Percentiles rank a stretch among this genome's conserved stretches.
These are phyloP conservation scores for Aphaenogaster ashmeadi DNA, from an alignment of 1,140 invertebrate species.

Conservation along the genomic window DNA sequence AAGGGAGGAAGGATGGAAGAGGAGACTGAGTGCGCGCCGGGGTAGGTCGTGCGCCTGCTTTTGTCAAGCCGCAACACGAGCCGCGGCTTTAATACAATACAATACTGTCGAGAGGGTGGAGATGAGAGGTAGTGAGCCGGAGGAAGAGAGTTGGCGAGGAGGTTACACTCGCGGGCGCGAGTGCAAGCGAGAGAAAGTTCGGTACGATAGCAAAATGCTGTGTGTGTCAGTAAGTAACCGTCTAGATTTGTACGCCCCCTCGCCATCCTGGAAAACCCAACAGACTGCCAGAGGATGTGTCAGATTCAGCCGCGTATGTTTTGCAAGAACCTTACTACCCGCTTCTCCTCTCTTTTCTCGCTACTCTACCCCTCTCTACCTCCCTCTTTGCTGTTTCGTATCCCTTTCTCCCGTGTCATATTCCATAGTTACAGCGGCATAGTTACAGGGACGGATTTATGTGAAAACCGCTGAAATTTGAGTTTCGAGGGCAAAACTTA, in stretches of 20 bases:
- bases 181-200: slow-evolving; percentile 69
- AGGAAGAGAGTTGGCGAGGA: slow-evolving; percentile 37
- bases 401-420: slow-evolving; percentile 61
- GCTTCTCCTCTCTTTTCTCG: slow-evolving; percentile 68
- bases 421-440: slow-evolving; percentile 25
- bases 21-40: slow-evolving; percentile 17
- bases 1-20: neutral
- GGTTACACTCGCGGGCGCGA: slow-evolving; percentile 23
- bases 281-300: slow-evolving; percentile 76
- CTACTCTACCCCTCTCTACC: slow-evolving; percentile 29
- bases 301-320: slow-evolving; percentile 77
- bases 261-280: slow-evolving; percentile 73
- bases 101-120: slow-evolving; percentile 58
- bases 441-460: slow-evolving; percentile 48
- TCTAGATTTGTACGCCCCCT: slow-evolving; percentile 79
- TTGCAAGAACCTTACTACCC: slow-evolving; percentile 72
- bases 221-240: slow-evolving; percentile 81
- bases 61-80: slow-evolving; percentile 76
- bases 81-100: slow-evolving; percentile 77
- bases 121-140: slow-evolving; percentile 54
- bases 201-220: slow-evolving; percentile 74
- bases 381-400: slow-evolving; percentile 47
- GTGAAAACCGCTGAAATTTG: slow-evolving; percentile 14
- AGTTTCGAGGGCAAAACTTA: neutral
- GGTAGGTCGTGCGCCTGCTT: slow-evolving; percentile 68